Evolutionary conservation across 2,888 invertebrate species (phyloP).

Genomic region (Eueremaeus valkanovi): DNA sequence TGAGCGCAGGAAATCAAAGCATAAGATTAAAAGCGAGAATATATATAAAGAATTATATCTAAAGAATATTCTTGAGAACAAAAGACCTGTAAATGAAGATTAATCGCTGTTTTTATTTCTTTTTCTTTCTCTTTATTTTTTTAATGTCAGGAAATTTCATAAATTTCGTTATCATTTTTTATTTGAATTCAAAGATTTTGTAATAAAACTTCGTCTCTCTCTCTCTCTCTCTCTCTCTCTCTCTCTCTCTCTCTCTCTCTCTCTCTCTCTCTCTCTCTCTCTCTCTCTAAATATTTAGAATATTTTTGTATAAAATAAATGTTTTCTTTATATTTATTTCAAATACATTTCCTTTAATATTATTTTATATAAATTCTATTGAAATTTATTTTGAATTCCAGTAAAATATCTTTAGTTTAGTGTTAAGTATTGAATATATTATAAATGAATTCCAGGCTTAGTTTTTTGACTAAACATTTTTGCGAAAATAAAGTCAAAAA

Average conservation of each 20-base stretch:
- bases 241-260: background rate
- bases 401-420: too few relatives aligned
- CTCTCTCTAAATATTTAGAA: background rate
- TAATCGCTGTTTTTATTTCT: background rate
- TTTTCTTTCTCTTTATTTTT: background rate
- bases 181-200: background rate
- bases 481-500: background rate
- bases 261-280: background rate
- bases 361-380: background rate
- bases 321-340: background rate
- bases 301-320: too few relatives aligned
- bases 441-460: background rate
- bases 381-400: too few relatives aligned
- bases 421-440: background rate
- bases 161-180: background rate
- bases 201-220: too few relatives aligned
- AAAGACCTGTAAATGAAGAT: slow-evolving; percentile 6
- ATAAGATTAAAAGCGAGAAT: slow-evolving; percentile 11
- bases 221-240: background rate
- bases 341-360: background rate
- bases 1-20: background rate
- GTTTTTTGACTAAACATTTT: too few relatives aligned
- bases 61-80: background rate
- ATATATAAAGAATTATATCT: background rate
- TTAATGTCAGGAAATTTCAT: background rate